Evolutionary conservation across 2,888 invertebrate genomes (phyloP).

Genomic region (Sclerodermus sp.): DNA sequence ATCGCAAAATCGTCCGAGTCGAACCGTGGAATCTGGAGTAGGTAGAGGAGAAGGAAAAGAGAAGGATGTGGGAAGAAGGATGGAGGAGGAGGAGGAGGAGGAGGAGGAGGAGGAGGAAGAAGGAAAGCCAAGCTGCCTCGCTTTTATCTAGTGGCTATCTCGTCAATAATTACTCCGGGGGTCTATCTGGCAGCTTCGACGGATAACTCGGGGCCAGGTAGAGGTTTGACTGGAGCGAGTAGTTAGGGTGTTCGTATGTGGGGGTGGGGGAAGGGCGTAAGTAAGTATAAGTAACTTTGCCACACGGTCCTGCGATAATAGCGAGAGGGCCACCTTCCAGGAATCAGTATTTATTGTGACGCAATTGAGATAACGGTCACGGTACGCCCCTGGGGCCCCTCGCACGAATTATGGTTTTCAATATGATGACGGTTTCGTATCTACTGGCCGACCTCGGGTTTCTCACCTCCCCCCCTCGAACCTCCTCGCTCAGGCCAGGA

Average conservation of each 20-base stretch:
- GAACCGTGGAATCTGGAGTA: too few relatives aligned
- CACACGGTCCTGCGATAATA: slow-evolving; percentile 38
- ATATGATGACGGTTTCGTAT: slow-evolving; percentile 52
- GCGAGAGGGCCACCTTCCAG: slow-evolving; percentile 48
- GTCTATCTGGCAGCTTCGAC: neutral
- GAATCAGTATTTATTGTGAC: slow-evolving; percentile 59
- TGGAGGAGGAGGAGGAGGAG: too few relatives aligned
- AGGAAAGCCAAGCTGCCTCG: too few relatives aligned
- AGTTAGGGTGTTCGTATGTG: neutral
- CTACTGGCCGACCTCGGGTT: slow-evolving; percentile 28
- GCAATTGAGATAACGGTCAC: slow-evolving; percentile 53
- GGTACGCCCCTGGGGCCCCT: slow-evolving; percentile 32
- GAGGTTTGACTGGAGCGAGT: slow-evolving; percentile 17
- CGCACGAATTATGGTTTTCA: slow-evolving; percentile 56
- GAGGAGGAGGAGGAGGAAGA: too few relatives aligned
- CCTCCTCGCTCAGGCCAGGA: slow-evolving; percentile 30
- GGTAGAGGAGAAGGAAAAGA: too few relatives aligned
- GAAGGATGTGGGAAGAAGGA: slow-evolving; percentile 19
- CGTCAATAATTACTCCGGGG: neutral
- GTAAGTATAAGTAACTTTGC: slow-evolving; percentile 51
- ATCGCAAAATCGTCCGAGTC: too few relatives aligned
- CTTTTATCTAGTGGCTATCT: too few relatives aligned
- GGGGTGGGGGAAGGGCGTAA: slow-evolving; percentile 34
- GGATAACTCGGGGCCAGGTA: neutral
- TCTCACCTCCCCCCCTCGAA: slow-evolving; percentile 20